A percentile compares a stretch with the other conserved stretches of the same genome.
Conservation (phyloP, 2,888 invertebrate species). For the Lysandra coridon region DNA sequence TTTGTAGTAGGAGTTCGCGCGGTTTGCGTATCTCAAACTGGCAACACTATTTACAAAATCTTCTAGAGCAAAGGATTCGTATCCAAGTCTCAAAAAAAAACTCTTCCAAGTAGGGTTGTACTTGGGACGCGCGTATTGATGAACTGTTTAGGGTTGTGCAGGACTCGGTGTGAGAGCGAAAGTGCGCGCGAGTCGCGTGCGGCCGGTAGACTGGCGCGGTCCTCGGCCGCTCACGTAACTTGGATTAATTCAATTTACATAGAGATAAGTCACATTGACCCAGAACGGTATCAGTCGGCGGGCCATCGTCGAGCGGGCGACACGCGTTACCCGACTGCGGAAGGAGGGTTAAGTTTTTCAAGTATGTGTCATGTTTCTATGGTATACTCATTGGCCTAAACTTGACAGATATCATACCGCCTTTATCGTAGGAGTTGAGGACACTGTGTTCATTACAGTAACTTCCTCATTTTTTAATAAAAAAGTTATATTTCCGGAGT, state of each 20-base stretch:
- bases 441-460: too few relatives aligned
- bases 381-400: neutral
- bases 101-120: too few relatives aligned
- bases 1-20: neutral
- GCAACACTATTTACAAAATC: too few relatives aligned
- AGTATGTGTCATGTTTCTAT: neutral
- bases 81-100: too few relatives aligned
- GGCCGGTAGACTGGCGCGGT: slow-evolving; percentile 61
- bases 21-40: too few relatives aligned
- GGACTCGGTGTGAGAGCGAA: slow-evolving; percentile 64
- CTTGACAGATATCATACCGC: neutral
- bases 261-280: slow-evolving; percentile 41
- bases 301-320: neutral
- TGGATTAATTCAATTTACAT: slow-evolving; percentile 46
- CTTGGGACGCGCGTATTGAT: slow-evolving; percentile 23
- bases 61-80: too few relatives aligned
- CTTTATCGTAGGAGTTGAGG: too few relatives aligned
- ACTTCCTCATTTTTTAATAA: too few relatives aligned
- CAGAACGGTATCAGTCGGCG: slow-evolving; percentile 30
- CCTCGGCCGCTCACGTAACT: slow-evolving; percentile 64
- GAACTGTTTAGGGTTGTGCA: slow-evolving; percentile 28
- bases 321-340: neutral
- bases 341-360: neutral
- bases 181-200: slow-evolving; percentile 66
- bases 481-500: too few relatives aligned